phyloP scores from a whole-genome alignment of 2,888 invertebrate species.

The Amblyjoppa fuscipennis region DNA sequence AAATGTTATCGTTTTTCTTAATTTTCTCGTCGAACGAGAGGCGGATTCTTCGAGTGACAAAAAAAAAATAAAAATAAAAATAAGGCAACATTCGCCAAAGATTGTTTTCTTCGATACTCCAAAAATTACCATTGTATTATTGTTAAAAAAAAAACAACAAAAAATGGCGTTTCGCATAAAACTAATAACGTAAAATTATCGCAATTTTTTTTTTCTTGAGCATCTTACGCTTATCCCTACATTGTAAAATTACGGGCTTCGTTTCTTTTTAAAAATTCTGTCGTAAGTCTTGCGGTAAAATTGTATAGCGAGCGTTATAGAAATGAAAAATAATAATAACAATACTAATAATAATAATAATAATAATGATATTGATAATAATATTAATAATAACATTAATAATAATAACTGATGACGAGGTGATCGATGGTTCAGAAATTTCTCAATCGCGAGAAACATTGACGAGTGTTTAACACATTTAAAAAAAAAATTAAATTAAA shows the following conservation, averaged over 20 bases:
- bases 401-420: slow-evolving; percentile 23
- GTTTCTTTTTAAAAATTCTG: slow-evolving; percentile 32
- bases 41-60: slow-evolving; percentile 9
- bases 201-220: slow-evolving; percentile 30
- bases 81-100: slow-evolving; percentile 6
- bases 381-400: neutral
- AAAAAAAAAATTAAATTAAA: neutral
- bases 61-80: neutral
- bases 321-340: slow-evolving; percentile 25
- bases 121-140: slow-evolving; percentile 7
- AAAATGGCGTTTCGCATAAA: slow-evolving; percentile 20
- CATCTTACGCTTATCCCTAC: slow-evolving; percentile 10
- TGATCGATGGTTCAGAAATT: slow-evolving; percentile 53
- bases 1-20: slow-evolving; percentile 37
- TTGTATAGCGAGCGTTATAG: slow-evolving; percentile 39
- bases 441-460: neutral
- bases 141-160: slow-evolving; percentile 36
- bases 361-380: slow-evolving; percentile 10
- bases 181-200: slow-evolving; percentile 25
- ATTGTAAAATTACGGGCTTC: slow-evolving; percentile 26
- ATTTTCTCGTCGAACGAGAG: neutral
- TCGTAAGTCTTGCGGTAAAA: slow-evolving; percentile 23
- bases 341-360: slow-evolving; percentile 34
- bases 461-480: neutral
- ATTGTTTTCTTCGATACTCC: neutral